Evolutionary conservation across 2,797 vertebrate genomes (phyloP).

Genomic region (Pseudomugil tenellus): DNA sequence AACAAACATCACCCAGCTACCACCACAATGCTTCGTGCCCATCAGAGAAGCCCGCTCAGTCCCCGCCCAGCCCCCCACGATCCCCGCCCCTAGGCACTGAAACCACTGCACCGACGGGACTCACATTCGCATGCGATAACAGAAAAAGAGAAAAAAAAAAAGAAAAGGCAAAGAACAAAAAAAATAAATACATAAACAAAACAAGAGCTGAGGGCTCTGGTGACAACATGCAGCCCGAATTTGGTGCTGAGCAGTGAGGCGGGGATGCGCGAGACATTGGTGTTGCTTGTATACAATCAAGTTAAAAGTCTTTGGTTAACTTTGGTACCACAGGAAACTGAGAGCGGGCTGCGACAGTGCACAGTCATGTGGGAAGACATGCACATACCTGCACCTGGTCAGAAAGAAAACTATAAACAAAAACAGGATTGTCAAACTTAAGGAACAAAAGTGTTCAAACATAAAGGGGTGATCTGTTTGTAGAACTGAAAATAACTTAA

Average conservation of each 20-base stretch:
- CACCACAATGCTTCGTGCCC: conserved; percentile 84
- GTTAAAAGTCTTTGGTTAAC: conserved; percentile 99
- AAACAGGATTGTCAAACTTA: conserved; percentile 73
- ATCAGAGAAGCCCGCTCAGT: conserved; percentile 86
- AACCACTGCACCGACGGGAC: conserved; percentile 47
- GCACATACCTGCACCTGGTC: conserved; percentile 82
- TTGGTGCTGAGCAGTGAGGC: conserved; percentile 69
- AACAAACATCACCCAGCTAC: conserved; percentile 88
- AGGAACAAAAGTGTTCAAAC: conserved; percentile 39
- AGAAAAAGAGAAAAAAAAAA: background rate
- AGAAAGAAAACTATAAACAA: conserved; percentile 40
- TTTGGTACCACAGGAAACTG: conserved; percentile 82
- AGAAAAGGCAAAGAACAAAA: conserved; percentile 18
- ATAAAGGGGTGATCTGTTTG: background rate
- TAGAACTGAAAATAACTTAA: conserved; percentile 15
- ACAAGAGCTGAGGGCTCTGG: conserved; percentile 13
- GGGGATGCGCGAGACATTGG: conserved; percentile 81
- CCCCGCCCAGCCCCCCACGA: conserved; percentile 53
- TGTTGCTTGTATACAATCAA: conserved; percentile 97
- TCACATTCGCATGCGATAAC: conserved; percentile 63
- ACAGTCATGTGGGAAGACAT: conserved; percentile 44
- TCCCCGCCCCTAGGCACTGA: conserved; percentile 74
- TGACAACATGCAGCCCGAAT: conserved; percentile 48
- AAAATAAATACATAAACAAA: conserved; percentile 19
- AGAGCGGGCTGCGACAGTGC: conserved; percentile 77